A percentile compares a stretch with the other conserved stretches of the same genome.
phyloP scores from a whole-genome alignment of 1,140 invertebrate genomes.

The Choristoneura fumiferana region DNA sequence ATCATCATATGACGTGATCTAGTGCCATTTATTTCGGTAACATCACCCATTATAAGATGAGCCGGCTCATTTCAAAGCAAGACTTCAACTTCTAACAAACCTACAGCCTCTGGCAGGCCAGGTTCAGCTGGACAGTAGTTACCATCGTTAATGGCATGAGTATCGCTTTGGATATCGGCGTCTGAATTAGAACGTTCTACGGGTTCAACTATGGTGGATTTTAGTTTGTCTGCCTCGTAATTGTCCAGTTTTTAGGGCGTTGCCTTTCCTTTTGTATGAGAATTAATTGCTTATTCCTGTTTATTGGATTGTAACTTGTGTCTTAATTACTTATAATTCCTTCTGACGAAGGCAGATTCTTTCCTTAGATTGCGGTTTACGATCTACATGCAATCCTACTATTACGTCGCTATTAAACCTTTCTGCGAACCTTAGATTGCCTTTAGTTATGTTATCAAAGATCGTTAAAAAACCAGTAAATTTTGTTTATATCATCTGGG shows the following conservation, averaged over 20 bases:
- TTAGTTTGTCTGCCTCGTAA: slow-evolving; percentile 2
- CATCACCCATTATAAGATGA: slow-evolving; percentile 35
- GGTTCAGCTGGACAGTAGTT: slow-evolving; percentile 23
- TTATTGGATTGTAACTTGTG: slow-evolving; percentile 29
- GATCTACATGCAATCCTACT: too few species aligned
- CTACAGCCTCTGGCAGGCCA: slow-evolving; percentile 19
- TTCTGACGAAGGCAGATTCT: too few species aligned
- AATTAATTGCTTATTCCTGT: slow-evolving; percentile 36
- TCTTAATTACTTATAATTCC: slow-evolving; percentile 22
- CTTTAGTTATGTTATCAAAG: too few species aligned
- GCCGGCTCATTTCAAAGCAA: slow-evolving; percentile 9
- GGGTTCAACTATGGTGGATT: not conserved
- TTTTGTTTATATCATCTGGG: too few species aligned
- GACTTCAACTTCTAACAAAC: not conserved
- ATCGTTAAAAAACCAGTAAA: too few species aligned
- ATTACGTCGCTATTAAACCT: too few species aligned
- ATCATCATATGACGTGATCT: slow-evolving; percentile 64
- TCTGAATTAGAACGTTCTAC: slow-evolving; percentile 3
- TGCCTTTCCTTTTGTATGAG: slow-evolving; percentile 29
- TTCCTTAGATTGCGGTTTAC: too few species aligned
- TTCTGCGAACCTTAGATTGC: too few species aligned
- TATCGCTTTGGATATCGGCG: slow-evolving; percentile 7
- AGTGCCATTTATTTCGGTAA: slow-evolving; percentile 50
- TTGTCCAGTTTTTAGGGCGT: slow-evolving; percentile 29
- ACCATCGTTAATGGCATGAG: slow-evolving; percentile 12